phyloP scores from a whole-genome alignment of 2,888 invertebrate genomes.

The Scaptomyza reducta region DNA sequence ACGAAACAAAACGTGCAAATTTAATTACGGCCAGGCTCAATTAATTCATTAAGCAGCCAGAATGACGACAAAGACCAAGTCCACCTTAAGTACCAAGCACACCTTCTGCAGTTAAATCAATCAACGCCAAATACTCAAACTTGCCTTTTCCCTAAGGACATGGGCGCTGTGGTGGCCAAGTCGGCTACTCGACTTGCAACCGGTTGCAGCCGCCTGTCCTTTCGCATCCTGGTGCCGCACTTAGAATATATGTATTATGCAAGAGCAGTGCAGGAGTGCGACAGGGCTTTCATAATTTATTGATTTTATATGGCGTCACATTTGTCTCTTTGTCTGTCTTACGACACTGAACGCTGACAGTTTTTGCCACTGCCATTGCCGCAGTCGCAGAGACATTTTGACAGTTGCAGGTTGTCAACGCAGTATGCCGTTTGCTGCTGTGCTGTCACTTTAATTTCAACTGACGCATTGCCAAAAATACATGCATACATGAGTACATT shows the following conservation, averaged over 20 bases:
- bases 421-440: constrained; percentile 27
- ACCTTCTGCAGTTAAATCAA: constrained; percentile 69
- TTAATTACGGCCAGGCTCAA: constrained; percentile 71
- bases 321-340: constrained; percentile 72
- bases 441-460: constrained; percentile 76
- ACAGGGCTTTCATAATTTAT: constrained; percentile 69
- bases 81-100: constrained; percentile 21
- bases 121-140: constrained; percentile 72
- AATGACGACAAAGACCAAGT: constrained; percentile 9
- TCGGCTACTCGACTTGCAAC: constrained; percentile 34
- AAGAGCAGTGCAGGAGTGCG: constrained; percentile 49
- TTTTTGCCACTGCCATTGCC: constrained; percentile 72
- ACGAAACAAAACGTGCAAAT: constrained; percentile 68
- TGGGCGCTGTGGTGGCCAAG: constrained; percentile 11
- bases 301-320: constrained; percentile 81
- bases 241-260: constrained; percentile 73
- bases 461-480: constrained; percentile 77
- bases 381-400: constrained; percentile 48
- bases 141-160: constrained; percentile 67
- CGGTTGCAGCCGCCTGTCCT: constrained; percentile 48
- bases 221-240: constrained; percentile 43
- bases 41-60: constrained; percentile 70
- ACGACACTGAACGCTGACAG: constrained; percentile 67
- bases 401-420: constrained; percentile 63
- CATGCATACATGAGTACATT: constrained; percentile 20